These are phyloP conservation scores for Lasiurus borealis DNA, from an alignment of 2,113 vertebrate genomes.

Conservation along the genomic window DNA sequence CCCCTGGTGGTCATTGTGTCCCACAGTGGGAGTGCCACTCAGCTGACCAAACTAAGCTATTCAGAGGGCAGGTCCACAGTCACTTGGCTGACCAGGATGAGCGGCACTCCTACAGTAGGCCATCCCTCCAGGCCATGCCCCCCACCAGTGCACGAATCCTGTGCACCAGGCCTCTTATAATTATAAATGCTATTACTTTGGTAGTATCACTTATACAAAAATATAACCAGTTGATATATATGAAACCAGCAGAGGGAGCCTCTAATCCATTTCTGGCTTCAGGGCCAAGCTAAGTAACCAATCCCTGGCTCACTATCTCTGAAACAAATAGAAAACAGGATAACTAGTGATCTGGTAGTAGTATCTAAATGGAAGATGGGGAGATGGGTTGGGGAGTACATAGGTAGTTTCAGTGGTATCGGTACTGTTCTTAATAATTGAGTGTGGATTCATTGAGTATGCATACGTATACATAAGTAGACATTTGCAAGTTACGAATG, in stretches of 20 bases:
- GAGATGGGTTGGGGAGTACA: background rate
- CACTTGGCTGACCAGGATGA: too few relatives aligned
- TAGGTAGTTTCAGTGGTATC: background rate
- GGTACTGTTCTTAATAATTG: background rate
- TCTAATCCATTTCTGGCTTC: slow-evolving; percentile 40
- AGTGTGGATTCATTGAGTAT: background rate
- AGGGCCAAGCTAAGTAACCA: background rate
- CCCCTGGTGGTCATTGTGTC: too few relatives aligned
- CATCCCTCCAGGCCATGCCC: too few relatives aligned
- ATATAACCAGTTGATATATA: background rate
- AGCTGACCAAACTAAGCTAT: too few relatives aligned
- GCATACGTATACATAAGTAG: too few relatives aligned
- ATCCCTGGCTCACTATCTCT: background rate
- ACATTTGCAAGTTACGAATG: background rate
- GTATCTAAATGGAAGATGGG: background rate
- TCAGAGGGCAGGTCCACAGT: too few relatives aligned
- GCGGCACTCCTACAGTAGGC: too few relatives aligned
- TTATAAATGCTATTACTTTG: background rate
- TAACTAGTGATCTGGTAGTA: background rate
- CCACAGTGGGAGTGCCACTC: too few relatives aligned
- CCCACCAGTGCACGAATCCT: too few relatives aligned
- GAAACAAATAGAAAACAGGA: background rate
- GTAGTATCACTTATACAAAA: slow-evolving; percentile 3
- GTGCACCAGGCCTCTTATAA: background rate
- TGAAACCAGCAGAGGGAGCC: slow-evolving; percentile 72